phyloP scores from a whole-genome alignment of 1,140 invertebrate species.

The Orius insidiosus region DNA sequence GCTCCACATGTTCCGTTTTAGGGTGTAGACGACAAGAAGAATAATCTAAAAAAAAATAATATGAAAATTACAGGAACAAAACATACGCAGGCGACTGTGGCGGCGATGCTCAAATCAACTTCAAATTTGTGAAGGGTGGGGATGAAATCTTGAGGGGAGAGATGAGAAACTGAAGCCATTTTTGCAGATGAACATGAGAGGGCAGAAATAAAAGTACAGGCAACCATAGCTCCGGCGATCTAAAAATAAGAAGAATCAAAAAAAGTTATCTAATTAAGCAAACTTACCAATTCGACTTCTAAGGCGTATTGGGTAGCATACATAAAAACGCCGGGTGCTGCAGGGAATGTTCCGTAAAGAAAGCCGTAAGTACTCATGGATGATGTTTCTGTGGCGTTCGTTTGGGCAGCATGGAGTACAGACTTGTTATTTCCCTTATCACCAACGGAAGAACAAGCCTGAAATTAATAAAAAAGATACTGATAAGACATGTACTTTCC shows the following conservation, averaged over 20 bases:
- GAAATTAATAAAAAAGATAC: slow-evolving; percentile 20
- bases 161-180: slow-evolving; percentile 59
- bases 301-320: slow-evolving; percentile 77
- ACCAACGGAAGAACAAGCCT: slow-evolving; percentile 74
- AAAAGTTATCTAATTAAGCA: no score
- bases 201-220: slow-evolving; percentile 82
- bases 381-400: slow-evolving; percentile 42
- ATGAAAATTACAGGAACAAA: no score
- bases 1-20: slow-evolving; percentile 44
- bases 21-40: slow-evolving; percentile 58
- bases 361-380: slow-evolving; percentile 84
- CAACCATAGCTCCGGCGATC: slow-evolving; percentile 82
- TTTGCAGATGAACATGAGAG: slow-evolving; percentile 90
- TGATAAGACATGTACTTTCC: no score
- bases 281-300: slow-evolving; percentile 71
- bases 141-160: slow-evolving; percentile 48
- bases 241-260: no score
- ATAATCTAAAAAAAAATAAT: slow-evolving; percentile 37
- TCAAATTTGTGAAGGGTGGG: slow-evolving; percentile 59
- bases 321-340: slow-evolving; percentile 86
- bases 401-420: slow-evolving; percentile 28
- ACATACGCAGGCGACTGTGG: slow-evolving; percentile 48
- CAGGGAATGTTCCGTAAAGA: slow-evolving; percentile 88
- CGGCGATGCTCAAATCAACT: slow-evolving; percentile 64
- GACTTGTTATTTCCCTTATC: slow-evolving; percentile 65